phyloP scores from a whole-genome alignment of 92 coral and sea anemone species.

The Galaxea fascicularis region DNA sequence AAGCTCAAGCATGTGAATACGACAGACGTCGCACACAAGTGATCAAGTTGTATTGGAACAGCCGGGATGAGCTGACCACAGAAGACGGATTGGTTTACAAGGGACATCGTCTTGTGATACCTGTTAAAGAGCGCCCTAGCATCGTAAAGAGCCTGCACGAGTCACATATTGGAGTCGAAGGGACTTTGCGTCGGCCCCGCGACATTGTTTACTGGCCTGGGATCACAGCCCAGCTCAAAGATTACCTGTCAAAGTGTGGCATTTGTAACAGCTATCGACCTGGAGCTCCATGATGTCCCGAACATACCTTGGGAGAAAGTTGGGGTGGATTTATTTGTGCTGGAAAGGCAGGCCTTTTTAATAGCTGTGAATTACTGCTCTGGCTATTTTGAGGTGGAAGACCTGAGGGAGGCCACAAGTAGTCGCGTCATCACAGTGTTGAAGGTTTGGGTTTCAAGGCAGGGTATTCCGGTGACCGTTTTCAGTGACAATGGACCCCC shows the following conservation, averaged over 20 bases:
- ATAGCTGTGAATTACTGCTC: constrained; percentile 5
- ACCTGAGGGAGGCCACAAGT: neutral
- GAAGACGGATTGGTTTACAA: constrained; percentile 52
- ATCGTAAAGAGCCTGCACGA: constrained; percentile 32
- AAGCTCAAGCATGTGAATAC: constrained; percentile 18
- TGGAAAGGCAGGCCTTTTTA: constrained; percentile 29
- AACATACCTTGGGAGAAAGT: constrained; percentile 44
- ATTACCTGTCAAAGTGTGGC: constrained; percentile 47
- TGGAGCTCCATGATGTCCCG: constrained; percentile 54
- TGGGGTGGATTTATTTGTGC: constrained; percentile 42
- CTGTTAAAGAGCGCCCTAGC: constrained; percentile 28
- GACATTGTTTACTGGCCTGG: constrained; percentile 48
- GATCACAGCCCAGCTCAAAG: constrained; percentile 50
- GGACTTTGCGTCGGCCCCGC: constrained; percentile 26
- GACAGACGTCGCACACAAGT: constrained; percentile 37
- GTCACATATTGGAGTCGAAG: constrained; percentile 16
- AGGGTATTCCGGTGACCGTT: neutral
- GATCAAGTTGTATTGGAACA: constrained; percentile 44
- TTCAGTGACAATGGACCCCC: neutral
- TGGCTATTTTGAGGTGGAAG: neutral
- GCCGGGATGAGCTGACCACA: constrained; percentile 56
- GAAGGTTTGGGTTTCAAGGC: neutral
- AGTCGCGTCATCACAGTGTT: neutral
- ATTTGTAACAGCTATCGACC: constrained; percentile 50
- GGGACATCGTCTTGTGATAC: constrained; percentile 47